A percentile compares a stretch with the other conserved stretches of the same genome.
These are phyloP conservation scores for Cyanistes caeruleus DNA, from an alignment of 2,113 vertebrate species.

Conservation along the genomic window DNA sequence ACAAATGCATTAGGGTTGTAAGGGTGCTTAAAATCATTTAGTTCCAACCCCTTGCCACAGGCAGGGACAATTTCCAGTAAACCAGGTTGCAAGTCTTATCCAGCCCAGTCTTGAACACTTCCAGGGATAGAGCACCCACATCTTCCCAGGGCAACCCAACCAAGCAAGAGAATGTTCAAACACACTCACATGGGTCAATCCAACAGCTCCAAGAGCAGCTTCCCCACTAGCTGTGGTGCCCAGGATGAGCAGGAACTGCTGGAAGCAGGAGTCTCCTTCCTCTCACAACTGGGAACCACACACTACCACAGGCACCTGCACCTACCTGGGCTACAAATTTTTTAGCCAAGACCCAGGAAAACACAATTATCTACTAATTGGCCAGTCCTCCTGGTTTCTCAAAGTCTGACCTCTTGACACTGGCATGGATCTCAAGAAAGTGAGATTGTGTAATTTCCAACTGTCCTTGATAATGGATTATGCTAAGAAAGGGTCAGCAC, in stretches of 20 bases:
- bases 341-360: not conserved
- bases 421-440: not conserved
- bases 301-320: accelerated
- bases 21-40: not conserved
- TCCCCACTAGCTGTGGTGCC: accelerated
- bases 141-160: not conserved
- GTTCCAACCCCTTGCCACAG: not conserved
- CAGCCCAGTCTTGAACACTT: not conserved
- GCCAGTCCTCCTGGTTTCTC: not conserved
- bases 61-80: not conserved
- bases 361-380: not conserved
- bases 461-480: not conserved
- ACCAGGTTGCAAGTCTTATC: not conserved
- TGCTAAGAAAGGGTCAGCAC: not conserved
- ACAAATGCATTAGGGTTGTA: not conserved
- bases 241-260: not conserved
- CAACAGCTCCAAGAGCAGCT: not conserved
- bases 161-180: not conserved
- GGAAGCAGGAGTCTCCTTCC: accelerated
- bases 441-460: not conserved
- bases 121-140: not conserved
- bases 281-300: not conserved
- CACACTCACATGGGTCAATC: not conserved
- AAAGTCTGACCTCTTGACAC: not conserved
- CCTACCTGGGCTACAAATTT: not conserved